phyloP scores from a whole-genome alignment of 92 coral and sea anemone species.

The Palythoa heliodiscus region DNA sequence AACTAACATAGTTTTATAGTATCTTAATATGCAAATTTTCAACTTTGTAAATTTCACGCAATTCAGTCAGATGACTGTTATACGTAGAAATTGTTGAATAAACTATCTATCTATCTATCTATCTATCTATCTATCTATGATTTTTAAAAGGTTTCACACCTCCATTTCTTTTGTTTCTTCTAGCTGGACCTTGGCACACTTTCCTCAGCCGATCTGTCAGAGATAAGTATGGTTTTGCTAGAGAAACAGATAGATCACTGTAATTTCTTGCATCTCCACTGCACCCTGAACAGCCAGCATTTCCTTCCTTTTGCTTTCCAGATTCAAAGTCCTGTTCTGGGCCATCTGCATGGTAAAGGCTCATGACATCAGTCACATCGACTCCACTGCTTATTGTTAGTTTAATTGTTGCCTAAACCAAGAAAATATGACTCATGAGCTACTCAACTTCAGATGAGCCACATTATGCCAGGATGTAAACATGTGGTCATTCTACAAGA shows the following conservation, averaged over 20 bases:
- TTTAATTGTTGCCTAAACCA: constrained; percentile 9
- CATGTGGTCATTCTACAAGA: constrained; percentile 48
- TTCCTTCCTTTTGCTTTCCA: constrained; percentile 55
- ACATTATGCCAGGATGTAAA: constrained; percentile 55
- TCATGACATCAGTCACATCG: constrained; percentile 54
- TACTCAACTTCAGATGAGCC: constrained; percentile 49
- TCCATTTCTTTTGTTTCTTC: constrained; percentile 44
- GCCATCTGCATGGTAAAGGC: constrained; percentile 65
- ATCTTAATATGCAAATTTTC: too few relatives aligned
- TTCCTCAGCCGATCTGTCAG: constrained; percentile 46
- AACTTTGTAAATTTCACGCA: too few relatives aligned
- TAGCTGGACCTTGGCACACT: constrained; percentile 34
- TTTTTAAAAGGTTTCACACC: constrained; percentile 48
- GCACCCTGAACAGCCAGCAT: constrained; percentile 53
- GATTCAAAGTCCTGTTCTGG: constrained; percentile 51
- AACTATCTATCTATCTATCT: too few relatives aligned
- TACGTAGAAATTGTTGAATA: too few relatives aligned
- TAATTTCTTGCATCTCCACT: constrained; percentile 51
- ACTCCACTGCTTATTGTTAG: constrained; percentile 13
- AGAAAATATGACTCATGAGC: constrained; percentile 44
- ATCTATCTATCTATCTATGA: too few relatives aligned
- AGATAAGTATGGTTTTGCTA: constrained; percentile 44
- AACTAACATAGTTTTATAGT: too few relatives aligned
- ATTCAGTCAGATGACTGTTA: too few relatives aligned
- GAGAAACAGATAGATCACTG: constrained; percentile 48